Percentiles rank a stretch among this genome's conserved stretches.
Evolutionary conservation across 2,888 invertebrate genomes (phyloP).

Genomic region (Cheiracanthium punctorium): DNA sequence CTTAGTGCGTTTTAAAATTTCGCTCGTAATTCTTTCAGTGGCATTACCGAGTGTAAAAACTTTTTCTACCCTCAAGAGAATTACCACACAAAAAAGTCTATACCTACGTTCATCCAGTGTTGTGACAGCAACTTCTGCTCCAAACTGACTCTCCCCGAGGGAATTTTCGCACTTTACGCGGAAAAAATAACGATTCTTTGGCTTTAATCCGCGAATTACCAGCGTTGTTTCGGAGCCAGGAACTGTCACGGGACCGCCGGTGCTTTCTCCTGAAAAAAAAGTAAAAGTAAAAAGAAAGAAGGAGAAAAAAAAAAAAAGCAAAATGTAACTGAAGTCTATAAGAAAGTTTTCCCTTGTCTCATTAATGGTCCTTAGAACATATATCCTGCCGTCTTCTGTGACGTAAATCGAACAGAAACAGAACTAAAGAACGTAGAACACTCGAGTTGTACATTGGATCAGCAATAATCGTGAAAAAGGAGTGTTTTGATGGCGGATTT

Average conservation of each 20-base stretch:
- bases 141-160: constrained; percentile 92
- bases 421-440: not conserved
- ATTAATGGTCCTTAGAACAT: constrained; percentile 4
- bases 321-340: not conserved
- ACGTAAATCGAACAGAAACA: constrained; percentile 4
- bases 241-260: constrained; percentile 55
- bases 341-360: not conserved
- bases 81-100: constrained; percentile 59
- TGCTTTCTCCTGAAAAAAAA: constrained; percentile 8
- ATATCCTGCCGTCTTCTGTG: not conserved
- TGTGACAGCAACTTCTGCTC: constrained; percentile 93
- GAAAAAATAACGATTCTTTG: constrained; percentile 94
- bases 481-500: too few relatives aligned
- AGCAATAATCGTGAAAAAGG: too few relatives aligned
- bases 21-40: too few relatives aligned
- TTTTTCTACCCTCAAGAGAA: too few relatives aligned
- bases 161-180: constrained; percentile 95
- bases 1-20: too few relatives aligned
- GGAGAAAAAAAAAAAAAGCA: not conserved
- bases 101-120: constrained; percentile 90
- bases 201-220: constrained; percentile 82
- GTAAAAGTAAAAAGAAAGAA: not conserved
- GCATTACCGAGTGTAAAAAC: too few relatives aligned
- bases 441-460: not conserved
- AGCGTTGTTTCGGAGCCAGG: constrained; percentile 63